A percentile compares a stretch with the other conserved stretches of the same genome.
Conservation (phyloP, 2,797 vertebrate species). For the Schizothorax lantsangensis region DNA sequence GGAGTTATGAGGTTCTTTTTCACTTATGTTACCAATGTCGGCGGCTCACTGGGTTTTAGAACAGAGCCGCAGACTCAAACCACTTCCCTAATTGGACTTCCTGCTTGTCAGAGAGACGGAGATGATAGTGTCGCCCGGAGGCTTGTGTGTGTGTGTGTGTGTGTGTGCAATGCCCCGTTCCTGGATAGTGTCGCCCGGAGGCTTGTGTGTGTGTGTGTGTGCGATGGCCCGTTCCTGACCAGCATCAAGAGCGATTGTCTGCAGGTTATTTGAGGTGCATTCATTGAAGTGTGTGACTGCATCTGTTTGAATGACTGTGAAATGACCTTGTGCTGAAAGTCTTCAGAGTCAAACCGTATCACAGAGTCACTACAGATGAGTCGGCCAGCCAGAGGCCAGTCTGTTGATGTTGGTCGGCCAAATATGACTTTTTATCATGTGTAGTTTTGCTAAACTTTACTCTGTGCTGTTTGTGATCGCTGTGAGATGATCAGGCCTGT, state of each 20-base stretch:
- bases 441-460: background rate
- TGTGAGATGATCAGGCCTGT: slow-evolving; percentile 9
- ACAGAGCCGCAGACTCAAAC: slow-evolving; percentile 3
- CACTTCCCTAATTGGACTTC: slow-evolving; percentile 24
- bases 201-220: slow-evolving; percentile 1
- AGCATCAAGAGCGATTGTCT: background rate
- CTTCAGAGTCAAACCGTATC: background rate
- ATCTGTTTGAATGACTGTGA: background rate
- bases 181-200: too few species aligned
- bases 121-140: background rate
- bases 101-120: background rate
- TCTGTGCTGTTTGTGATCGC: background rate
- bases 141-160: background rate
- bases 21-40: background rate
- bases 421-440: background rate
- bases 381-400: background rate
- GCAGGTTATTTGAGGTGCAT: background rate
- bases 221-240: background rate
- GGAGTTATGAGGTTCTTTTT: background rate
- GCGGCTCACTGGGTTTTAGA: background rate
- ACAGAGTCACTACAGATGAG: background rate
- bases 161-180: too few species aligned
- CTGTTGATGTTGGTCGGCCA: background rate
- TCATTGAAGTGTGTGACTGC: background rate
- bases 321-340: slow-evolving; percentile 15